Base-by-base conservation (phyloP, 2,797 vertebrate species). In the Bucorvus abyssinicus region DNA sequence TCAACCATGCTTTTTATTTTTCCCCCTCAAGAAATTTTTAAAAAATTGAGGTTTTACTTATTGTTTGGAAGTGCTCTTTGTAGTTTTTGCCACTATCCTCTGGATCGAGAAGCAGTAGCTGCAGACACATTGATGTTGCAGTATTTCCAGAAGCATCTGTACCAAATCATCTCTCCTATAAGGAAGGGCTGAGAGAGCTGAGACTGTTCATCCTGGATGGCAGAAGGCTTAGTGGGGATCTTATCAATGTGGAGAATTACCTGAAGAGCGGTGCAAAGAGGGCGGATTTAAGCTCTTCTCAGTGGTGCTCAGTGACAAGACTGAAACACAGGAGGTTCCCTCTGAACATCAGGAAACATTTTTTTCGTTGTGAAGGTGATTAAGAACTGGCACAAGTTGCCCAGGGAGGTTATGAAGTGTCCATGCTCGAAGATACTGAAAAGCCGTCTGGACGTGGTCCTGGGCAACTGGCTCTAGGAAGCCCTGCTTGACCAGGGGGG, bases 221-320 rank as follows among this genome's bases (percentile, higher is more conserved):
- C 9, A 73, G 19, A 40, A 69, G 16, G 29, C 29, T 76, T 14
- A 6, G 6, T 19, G 38, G 11, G 3, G 2, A 15, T 53, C 13
- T 67, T 14, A 36, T 56, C n/a, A 14, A 10, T 44, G 20, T 29
- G 15, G 3, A 53, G 5, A 74, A 80, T 85, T 19, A 61, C 8
- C 12, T 67, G 47, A 47, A 69, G 20, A 22, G 2, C 79, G 7
- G 7, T 47, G 4, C 5, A 16, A 50, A 89, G n/a, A 64, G 15
- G 12, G 34, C 0, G 0, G 10, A 81, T 36, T 10, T 34, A 85
- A 36, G 8, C 23, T 61, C 4, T 57, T 64, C 36, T 50, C 20
- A 32, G 32, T 12, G 17, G 7, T 55, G 19, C 38, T 10, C 50
- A 36, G 29, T 45, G 24, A 21, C 21, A 82, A 42, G 12, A 56